Percentiles rank a stretch among this genome's conserved stretches.
Conservation (phyloP, 2,888 invertebrate species). For the Netelia virgata region DNA sequence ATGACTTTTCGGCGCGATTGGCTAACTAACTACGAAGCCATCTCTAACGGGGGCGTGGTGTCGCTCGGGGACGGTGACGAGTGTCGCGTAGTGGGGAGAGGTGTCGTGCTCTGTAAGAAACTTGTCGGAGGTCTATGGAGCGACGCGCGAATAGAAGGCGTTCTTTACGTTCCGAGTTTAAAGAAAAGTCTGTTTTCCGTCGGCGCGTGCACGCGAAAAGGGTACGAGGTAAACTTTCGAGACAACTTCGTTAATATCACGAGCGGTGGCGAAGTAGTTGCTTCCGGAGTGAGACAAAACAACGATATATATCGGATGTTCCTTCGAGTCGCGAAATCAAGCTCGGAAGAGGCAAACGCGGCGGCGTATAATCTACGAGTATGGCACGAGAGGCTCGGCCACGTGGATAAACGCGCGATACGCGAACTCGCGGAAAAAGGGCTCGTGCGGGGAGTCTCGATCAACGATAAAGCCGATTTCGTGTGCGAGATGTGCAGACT, state of each 20-base stretch:
- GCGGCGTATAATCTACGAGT: slow-evolving; percentile 38
- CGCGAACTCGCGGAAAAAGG: slow-evolving; percentile 50
- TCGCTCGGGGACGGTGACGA: slow-evolving; percentile 58
- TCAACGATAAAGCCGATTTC: slow-evolving; percentile 31
- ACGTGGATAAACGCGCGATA: slow-evolving; percentile 58
- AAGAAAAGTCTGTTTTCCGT: slow-evolving; percentile 71
- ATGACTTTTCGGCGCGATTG: slow-evolving; percentile 67
- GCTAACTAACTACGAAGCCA: slow-evolving; percentile 46
- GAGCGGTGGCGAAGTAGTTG: slow-evolving; percentile 26
- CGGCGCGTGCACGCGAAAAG: slow-evolving; percentile 59
- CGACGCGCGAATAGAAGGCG: slow-evolving; percentile 63
- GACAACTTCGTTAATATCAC: slow-evolving; percentile 32
- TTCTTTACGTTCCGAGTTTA: slow-evolving; percentile 69
- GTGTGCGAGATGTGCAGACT: slow-evolving; percentile 49
- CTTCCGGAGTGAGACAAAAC: slow-evolving; percentile 50
- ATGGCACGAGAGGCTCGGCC: slow-evolving; percentile 69
- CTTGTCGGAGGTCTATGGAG: slow-evolving; percentile 59
- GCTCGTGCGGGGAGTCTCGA: slow-evolving; percentile 49
- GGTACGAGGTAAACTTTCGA: slow-evolving; percentile 44
- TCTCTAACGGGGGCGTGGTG: slow-evolving; percentile 35
- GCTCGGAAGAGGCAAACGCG: slow-evolving; percentile 48
- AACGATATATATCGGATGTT: slow-evolving; percentile 61
- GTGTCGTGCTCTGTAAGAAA: slow-evolving; percentile 46
- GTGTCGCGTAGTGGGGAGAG: slow-evolving; percentile 51
- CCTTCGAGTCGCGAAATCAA: slow-evolving; percentile 15